Conservation (phyloP, 2,113 vertebrate species). For the Hemibagrus wyckioides region DNA sequence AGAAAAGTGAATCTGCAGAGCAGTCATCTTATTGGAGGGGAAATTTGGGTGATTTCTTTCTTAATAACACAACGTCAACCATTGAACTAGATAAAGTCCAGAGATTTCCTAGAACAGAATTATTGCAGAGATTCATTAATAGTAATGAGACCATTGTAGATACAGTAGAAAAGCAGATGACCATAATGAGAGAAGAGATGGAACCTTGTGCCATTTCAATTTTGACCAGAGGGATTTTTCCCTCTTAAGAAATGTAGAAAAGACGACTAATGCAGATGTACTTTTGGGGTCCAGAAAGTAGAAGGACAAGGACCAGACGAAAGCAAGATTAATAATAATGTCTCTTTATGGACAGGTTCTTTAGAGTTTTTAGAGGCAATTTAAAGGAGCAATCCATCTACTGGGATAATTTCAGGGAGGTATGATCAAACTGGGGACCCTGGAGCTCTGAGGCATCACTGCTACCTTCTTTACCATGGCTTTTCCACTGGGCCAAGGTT, state of each 20-base stretch:
- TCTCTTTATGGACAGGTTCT: neutral
- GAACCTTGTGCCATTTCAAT: neutral
- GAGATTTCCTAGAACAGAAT: neutral
- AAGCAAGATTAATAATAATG: neutral
- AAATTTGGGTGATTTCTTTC: slow-evolving; percentile 5
- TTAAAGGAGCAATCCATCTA: neutral
- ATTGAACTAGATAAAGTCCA: slow-evolving; percentile 19
- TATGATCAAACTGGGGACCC: neutral
- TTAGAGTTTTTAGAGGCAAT: neutral
- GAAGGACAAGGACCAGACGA: neutral
- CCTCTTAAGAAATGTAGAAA: neutral
- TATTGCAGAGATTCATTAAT: slow-evolving; percentile 15
- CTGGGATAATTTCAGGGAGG: neutral
- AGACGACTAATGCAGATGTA: neutral
- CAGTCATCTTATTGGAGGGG: neutral
- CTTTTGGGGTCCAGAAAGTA: neutral
- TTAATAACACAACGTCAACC: slow-evolving; percentile 15
- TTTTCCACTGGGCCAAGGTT: neutral
- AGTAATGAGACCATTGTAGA: slow-evolving; percentile 22
- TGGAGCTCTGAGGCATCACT: neutral
- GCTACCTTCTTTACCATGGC: neutral
- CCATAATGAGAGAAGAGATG: neutral
- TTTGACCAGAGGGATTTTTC: neutral
- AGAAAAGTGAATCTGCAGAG: slow-evolving; percentile 54
- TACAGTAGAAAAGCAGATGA: neutral